A percentile compares a stretch with the other conserved stretches of the same genome.
These are phyloP conservation scores for Netelia inedita DNA, from an alignment of 2,888 invertebrate species.

Conservation along the genomic window DNA sequence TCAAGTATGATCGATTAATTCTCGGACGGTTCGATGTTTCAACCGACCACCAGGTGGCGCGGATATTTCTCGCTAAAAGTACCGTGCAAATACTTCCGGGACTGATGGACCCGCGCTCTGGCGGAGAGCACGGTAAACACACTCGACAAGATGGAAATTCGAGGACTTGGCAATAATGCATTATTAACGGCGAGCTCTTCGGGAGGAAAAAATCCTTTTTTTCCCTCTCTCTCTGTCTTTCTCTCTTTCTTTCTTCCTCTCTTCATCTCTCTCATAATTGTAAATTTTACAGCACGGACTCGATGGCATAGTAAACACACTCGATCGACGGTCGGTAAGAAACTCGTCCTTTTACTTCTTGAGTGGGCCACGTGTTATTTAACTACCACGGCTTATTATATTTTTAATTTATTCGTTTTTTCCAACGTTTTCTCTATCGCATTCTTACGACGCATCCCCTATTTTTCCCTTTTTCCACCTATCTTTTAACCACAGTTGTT, in stretches of 20 bases:
- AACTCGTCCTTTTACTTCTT: constrained; percentile 14
- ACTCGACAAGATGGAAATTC: constrained; percentile 31
- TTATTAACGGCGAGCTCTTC: background rate
- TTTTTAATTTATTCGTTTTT: background rate
- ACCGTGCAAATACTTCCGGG: constrained; percentile 24
- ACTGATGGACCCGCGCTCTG: background rate
- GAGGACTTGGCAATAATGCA: background rate
- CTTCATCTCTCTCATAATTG: background rate
- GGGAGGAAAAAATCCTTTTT: background rate
- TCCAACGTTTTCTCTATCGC: too few relatives aligned
- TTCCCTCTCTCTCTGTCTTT: too few relatives aligned
- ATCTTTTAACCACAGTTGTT: too few relatives aligned
- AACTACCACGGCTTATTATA: background rate
- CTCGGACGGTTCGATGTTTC: background rate
- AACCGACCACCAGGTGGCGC: background rate
- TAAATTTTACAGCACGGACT: constrained; percentile 19
- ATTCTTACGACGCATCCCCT: too few relatives aligned
- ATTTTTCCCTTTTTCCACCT: too few relatives aligned
- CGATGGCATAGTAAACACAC: constrained; percentile 40
- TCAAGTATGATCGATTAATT: background rate
- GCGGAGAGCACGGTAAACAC: constrained; percentile 37
- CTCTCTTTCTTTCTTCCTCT: too few relatives aligned
- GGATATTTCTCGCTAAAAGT: background rate
- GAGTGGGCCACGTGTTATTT: background rate
- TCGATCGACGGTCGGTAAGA: constrained; percentile 11